Evolutionary conservation across 2,113 vertebrate species (phyloP), one percentile per base, ranked within the genome.

Genomic region (Labeo catla): DNA sequence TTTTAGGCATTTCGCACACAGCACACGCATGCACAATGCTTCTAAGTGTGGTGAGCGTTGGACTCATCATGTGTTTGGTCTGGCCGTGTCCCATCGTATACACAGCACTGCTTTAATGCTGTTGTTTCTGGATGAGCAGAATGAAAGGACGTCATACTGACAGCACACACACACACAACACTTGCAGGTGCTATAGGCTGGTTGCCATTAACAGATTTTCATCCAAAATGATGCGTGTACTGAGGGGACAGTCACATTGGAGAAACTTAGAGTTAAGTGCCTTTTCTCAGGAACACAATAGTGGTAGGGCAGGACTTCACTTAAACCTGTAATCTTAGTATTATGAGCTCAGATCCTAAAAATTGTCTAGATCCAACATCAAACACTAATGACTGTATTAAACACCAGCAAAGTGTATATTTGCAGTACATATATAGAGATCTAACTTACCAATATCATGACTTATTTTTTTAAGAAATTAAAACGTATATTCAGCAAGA

Each of bases 81-180:
- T 89, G 84, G 86, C 80, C 3, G 15, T 2, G 10, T 23, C 54
- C 87, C 84, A 86, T 12, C 68, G 61, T 76, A 81, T 12, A 84
- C 77, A 89, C 36, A 81, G 80, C 23, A 78, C 39, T 84, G 87
- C 34, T 52, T 81, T 87, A 76, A 49, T 76, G 81, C 50, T 84
- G 76, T 85, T 89, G 50, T 85, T 84, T 45, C 83, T 88, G 89
- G 79, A 81, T 72, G 76, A 63, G 6, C 59, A 65, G 78, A 36
- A 81, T 81, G 13, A 81, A 63, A 81, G 59, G 23, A 81, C 2
- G n/a, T 16, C n/a, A 65, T 10, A 28, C 21, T 80, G 57, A 6
- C 36, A 63, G 12, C 36, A 63, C 21, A 10, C n/a, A n/a, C 78
- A 34, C 77, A 61, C 59, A 65, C 59, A 28, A 49, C 2, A 15